phyloP scores from a whole-genome alignment of 2,113 vertebrate genomes.

The Natator depressus region DNA sequence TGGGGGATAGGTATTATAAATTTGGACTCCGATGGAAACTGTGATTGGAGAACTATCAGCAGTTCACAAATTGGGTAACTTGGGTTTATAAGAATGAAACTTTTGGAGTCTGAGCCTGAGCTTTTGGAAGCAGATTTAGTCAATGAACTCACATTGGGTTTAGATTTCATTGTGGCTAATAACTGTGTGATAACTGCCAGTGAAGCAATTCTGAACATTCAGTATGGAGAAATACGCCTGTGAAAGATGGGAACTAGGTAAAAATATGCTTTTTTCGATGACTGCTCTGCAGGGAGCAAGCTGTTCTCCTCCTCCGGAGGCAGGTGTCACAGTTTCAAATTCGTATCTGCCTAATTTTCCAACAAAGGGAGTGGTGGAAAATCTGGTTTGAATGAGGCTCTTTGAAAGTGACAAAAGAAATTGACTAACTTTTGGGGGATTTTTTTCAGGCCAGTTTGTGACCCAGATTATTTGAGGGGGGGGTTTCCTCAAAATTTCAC shows the following conservation, averaged over 20 bases:
- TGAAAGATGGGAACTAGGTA: neutral
- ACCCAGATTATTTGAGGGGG: neutral
- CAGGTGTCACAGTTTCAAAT: neutral
- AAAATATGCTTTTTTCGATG: neutral
- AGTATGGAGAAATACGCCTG: neutral
- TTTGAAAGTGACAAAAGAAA: neutral
- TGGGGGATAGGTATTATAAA: neutral
- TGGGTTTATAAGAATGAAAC: neutral
- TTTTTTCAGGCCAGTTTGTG: neutral
- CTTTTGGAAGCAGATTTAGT: neutral
- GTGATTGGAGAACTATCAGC: neutral
- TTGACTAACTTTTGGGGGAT: neutral
- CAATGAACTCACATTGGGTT: neutral
- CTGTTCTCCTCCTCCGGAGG: neutral
- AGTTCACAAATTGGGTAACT: neutral
- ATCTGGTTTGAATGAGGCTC: neutral
- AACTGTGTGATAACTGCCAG: neutral
- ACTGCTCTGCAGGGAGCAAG: neutral
- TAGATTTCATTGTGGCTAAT: neutral
- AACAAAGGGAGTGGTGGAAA: neutral
- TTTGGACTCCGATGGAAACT: neutral
- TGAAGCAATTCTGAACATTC: neutral
- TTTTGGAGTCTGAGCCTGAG: accelerated
- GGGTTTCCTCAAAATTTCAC: neutral
- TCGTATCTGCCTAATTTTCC: neutral